Base-by-base conservation (phyloP, 2,797 vertebrate species). In the Clarias pachynema region DNA sequence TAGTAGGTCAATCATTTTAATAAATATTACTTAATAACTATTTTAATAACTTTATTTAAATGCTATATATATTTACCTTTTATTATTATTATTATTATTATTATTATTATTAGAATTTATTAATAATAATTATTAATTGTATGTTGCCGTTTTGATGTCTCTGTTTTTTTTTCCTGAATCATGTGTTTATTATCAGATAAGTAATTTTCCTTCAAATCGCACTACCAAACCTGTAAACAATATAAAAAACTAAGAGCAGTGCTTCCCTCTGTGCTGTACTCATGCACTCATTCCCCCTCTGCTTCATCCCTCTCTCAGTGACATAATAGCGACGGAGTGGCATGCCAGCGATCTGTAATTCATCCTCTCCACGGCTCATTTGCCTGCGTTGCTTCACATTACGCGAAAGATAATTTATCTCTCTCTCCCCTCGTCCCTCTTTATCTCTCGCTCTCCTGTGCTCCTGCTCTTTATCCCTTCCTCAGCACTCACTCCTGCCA, bases 341-440 rank as follows among this genome's bases (percentile, higher is more conserved):
- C 70, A 75, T 87, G 91, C 92, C 87, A 91, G 90, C 89, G 86
- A 93, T 95, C 92, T 95, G 95, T 96, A 96, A 96, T 95, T 95
- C 95, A 96, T 95, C 94, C 94, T 85, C 90, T 92, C 92, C 91
- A 95, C 91, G 95, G 92, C 95, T 96, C 95, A 96, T 96, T 96
- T 96, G 95, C 94, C 94, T 95, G 94, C 86, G 95, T 93, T 96
- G 91, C 94, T 95, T 95, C 92, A 84, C 94, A 95, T 96, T 96
- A 96, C 90, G 91, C 91, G 68, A 90, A 90, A 94, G 94, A 96
- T 95, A 95, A 95, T 95, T 96, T 95, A 94, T 95, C 94, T 94
- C 93, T 94, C 85, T 87, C 75, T 80, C 84, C 80, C 85, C 12
- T 53, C 83, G 79, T 88, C 86, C 40, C 68, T 75, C 72, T 77